These are phyloP conservation scores for Calidris pygmaea DNA, from an alignment of 2,113 vertebrate species.

Conservation along the genomic window DNA sequence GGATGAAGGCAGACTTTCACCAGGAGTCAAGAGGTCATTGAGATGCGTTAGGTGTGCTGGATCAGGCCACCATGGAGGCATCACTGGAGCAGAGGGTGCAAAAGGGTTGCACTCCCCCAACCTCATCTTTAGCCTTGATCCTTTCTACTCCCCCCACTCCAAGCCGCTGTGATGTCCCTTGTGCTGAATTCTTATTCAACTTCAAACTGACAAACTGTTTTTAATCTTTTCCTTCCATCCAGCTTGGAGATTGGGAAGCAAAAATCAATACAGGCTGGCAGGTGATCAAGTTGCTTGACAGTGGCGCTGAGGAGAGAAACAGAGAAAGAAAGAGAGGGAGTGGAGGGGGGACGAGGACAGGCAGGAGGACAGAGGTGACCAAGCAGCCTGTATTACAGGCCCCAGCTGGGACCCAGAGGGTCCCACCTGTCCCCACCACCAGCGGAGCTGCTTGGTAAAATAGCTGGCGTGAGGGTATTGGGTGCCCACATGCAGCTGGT, in stretches of 20 bases:
- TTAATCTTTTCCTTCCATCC: slow-evolving; percentile 99
- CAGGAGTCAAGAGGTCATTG: background rate
- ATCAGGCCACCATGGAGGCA: background rate
- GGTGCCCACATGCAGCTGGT: slow-evolving; percentile 60
- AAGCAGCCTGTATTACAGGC: slow-evolving; percentile 75
- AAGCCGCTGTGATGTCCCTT: slow-evolving; percentile 77
- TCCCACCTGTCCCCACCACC: slow-evolving; percentile 71
- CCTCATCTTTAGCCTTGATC: slow-evolving; percentile 57
- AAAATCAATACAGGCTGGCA: slow-evolving; percentile 99
- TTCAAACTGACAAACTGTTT: slow-evolving; percentile 99
- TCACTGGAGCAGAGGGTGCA: background rate
- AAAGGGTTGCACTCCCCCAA: slow-evolving; percentile 43
- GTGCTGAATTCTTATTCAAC: slow-evolving; percentile 96
- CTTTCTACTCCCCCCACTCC: slow-evolving; percentile 44
- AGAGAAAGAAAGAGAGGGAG: background rate
- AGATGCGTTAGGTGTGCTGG: no score
- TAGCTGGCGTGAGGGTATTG: slow-evolving; percentile 72
- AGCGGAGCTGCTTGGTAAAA: slow-evolving; percentile 69
- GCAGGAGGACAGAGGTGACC: background rate
- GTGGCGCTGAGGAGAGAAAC: slow-evolving; percentile 64
- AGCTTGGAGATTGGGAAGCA: slow-evolving; percentile 97
- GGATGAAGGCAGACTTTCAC: background rate
- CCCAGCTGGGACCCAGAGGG: background rate
- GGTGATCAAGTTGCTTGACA: slow-evolving; percentile 91
- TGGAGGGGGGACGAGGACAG: background rate